Base-by-base conservation (phyloP, 35 echinoderm and acorn worm genomes). In the Patiria miniata region DNA sequence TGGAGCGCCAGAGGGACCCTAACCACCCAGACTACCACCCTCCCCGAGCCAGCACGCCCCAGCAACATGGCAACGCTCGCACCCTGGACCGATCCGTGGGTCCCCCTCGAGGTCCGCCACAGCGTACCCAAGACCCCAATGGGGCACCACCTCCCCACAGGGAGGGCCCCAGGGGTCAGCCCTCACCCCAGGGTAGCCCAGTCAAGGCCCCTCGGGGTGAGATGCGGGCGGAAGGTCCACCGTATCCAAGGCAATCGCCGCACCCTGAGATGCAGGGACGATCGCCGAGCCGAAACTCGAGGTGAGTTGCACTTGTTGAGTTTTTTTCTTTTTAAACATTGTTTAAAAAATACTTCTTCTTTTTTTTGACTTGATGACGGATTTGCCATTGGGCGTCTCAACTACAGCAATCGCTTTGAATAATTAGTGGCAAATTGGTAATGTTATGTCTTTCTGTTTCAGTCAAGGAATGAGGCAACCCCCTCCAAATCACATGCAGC, bases 391-490 rank as follows among this genome's bases (percentile, higher is more conserved):
- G n/a, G n/a, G 12, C 42, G 12, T 6, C 12, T 47, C 4, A 47
- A 6, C 42, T 12, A 47, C 4, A 12, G 4, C 42, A 47, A 12
- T 47, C 42, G 12, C 4, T 4, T 47, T 47, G 4, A 47, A 6
- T 47, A 12, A 47, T 47, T 47, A 6, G 42, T 47, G 42, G 12
- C 12, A 47, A 47, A 47, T 47, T 12, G 42, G 42, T 47, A 47
- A 12, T 6, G 42, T 12, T 47, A 6, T 47, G 12, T 47, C 42
- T 47, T 47, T 47, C 42, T 6, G 12, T 47, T 47, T 4, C 26
- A 73, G 65, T 8, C 65, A 73, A 73, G 65, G 30, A 73, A 73
- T 73, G 65, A 73, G 65, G 34, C 65, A 73, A 34, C 65, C 65
- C 21, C 65, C 65, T 73, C 65, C 65, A 10, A 73, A 32, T 73